Conservation (phyloP, 2,888 invertebrate genomes). For the Blera fallax region DNA sequence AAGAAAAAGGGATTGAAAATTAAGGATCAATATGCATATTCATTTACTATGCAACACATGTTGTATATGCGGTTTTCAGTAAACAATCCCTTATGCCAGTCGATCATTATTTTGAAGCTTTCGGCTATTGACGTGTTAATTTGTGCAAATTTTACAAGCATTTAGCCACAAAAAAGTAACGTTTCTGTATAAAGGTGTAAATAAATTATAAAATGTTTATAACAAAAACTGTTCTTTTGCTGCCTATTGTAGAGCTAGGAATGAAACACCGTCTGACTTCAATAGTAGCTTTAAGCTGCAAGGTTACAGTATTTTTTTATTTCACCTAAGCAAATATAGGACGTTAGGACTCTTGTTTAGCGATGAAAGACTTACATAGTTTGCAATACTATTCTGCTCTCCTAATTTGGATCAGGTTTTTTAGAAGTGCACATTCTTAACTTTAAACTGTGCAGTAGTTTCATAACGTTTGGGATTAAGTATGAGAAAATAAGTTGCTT, state of each 20-base stretch:
- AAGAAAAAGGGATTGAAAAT: conserved; percentile 32
- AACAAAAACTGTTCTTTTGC: no score
- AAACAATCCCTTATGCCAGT: background rate
- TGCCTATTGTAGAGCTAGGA: no score
- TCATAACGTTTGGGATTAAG: background rate
- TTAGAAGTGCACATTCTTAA: background rate
- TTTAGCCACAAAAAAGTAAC: background rate
- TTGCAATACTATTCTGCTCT: background rate
- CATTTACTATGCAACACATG: conserved; percentile 22
- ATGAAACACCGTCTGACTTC: no score
- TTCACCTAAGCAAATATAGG: background rate
- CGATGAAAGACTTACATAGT: background rate
- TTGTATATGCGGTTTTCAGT: background rate
- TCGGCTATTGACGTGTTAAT: background rate
- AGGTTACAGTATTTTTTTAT: background rate
- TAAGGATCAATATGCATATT: conserved; percentile 48
- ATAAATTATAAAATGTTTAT: background rate
- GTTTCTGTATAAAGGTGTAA: background rate
- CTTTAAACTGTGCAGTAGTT: background rate
- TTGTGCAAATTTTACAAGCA: background rate
- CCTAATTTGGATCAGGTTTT: background rate
- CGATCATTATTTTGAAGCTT: background rate
- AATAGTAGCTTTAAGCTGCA: no score
- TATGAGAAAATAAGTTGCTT: background rate
- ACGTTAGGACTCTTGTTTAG: background rate